phyloP scores from a whole-genome alignment of 2,888 invertebrate species.

The Chloroclysta siterata region DNA sequence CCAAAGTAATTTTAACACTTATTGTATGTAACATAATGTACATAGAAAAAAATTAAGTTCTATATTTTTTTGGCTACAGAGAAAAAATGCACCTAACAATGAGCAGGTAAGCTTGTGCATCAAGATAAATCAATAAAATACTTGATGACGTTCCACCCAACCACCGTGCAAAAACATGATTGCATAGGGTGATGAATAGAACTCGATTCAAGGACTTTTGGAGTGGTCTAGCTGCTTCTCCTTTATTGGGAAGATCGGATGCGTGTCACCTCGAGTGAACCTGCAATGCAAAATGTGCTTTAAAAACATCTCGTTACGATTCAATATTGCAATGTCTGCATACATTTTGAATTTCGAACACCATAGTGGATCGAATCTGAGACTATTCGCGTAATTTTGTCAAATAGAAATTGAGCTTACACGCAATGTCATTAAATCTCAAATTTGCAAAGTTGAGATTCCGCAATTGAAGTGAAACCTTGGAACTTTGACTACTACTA shows the following conservation, averaged over 20 bases:
- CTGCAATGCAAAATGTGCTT: constrained; percentile 9
- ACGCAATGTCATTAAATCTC: too few relatives aligned
- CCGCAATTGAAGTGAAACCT: background rate
- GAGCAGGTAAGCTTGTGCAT: too few relatives aligned
- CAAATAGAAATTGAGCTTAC: too few relatives aligned
- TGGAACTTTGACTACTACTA: background rate
- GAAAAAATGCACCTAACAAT: too few relatives aligned
- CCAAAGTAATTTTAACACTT: too few relatives aligned
- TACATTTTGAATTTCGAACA: too few relatives aligned
- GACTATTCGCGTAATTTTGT: too few relatives aligned
- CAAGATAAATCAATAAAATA: constrained; percentile 8
- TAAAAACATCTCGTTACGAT: background rate
- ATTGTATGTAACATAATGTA: too few relatives aligned
- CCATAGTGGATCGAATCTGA: too few relatives aligned
- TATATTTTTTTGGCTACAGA: too few relatives aligned
- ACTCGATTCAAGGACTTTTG: constrained; percentile 15
- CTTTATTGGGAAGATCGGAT: constrained; percentile 5
- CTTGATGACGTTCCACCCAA: background rate
- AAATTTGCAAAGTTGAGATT: background rate
- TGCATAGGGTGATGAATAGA: constrained; percentile 12
- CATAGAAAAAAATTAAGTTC: too few relatives aligned
- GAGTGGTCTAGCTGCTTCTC: constrained; percentile 28
- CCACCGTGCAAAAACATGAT: constrained; percentile 15
- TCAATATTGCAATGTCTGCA: too few relatives aligned
- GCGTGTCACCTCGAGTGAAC: background rate